Percentiles rank a stretch among this genome's conserved stretches.
Evolutionary conservation across 2,797 vertebrate species (phyloP).

Genomic region (Sylvia borin): DNA sequence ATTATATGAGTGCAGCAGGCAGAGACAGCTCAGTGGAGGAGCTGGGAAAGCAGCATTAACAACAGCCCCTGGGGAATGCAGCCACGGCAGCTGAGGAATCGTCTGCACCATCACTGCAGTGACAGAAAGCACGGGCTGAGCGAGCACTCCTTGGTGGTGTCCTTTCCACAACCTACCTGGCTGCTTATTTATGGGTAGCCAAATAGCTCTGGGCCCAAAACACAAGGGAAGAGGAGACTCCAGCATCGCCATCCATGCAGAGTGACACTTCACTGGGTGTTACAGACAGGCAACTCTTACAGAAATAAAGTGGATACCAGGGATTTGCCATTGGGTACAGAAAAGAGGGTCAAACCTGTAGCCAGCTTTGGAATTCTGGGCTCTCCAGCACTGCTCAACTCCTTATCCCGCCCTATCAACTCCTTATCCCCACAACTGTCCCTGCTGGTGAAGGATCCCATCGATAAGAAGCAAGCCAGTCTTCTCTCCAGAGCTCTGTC

Average conservation of each 20-base stretch:
- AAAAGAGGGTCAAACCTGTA: background rate
- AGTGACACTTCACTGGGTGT: background rate
- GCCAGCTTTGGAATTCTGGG: background rate
- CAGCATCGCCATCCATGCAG: background rate
- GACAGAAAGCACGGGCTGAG: constrained; percentile 10
- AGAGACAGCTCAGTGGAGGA: background rate
- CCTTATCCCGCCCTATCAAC: background rate
- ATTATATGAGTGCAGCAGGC: background rate
- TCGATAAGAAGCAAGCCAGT: rapidly evolving
- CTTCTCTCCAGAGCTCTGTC: background rate
- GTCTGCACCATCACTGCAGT: background rate
- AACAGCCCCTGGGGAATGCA: background rate
- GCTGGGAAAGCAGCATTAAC: background rate
- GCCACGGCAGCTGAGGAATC: background rate
- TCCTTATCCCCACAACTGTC: background rate
- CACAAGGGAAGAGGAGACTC: background rate
- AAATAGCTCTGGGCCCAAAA: background rate
- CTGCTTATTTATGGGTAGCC: background rate
- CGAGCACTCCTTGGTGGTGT: background rate
- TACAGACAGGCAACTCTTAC: background rate
- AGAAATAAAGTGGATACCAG: background rate
- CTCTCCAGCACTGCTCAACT: background rate
- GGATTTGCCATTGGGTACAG: background rate
- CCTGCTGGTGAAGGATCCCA: background rate
- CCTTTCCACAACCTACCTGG: background rate